Evolutionary conservation across 2,113 vertebrate species (phyloP).

Genomic region (Periophthalmodon schlosseri): DNA sequence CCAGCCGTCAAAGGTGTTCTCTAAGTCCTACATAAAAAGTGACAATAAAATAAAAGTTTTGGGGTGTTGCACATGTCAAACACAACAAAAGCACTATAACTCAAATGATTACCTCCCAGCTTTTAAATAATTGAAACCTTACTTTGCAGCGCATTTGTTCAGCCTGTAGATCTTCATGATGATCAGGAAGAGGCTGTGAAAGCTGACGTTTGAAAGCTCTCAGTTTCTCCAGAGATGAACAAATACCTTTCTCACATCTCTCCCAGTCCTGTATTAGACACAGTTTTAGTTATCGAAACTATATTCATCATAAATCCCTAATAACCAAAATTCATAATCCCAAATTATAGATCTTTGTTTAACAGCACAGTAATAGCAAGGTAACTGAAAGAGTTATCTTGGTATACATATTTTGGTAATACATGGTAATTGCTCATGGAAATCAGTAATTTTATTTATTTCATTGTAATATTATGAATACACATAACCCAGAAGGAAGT

Average conservation of each 20-base stretch:
- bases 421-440: not conserved
- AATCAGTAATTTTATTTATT: not conserved
- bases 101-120: not conserved
- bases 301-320: not conserved
- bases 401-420: no score
- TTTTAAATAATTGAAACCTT: not conserved
- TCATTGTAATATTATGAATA: not conserved
- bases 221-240: conserved; percentile 90
- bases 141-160: conserved; percentile 95
- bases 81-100: not conserved
- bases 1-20: conserved; percentile 88
- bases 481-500: not conserved
- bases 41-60: not conserved
- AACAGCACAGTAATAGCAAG: not conserved
- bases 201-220: conserved; percentile 89
- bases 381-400: not conserved
- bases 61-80: not conserved
- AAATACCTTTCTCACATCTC: conserved; percentile 88
- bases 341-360: not conserved
- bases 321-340: no score
- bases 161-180: conserved; percentile 89
- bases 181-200: conserved; percentile 86
- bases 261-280: conserved; percentile 87
- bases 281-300: not conserved
- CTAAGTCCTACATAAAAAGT: conserved; percentile 77